Conservation (phyloP, 2,888 invertebrate genomes). For the Chymomyza caudatula region DNA sequence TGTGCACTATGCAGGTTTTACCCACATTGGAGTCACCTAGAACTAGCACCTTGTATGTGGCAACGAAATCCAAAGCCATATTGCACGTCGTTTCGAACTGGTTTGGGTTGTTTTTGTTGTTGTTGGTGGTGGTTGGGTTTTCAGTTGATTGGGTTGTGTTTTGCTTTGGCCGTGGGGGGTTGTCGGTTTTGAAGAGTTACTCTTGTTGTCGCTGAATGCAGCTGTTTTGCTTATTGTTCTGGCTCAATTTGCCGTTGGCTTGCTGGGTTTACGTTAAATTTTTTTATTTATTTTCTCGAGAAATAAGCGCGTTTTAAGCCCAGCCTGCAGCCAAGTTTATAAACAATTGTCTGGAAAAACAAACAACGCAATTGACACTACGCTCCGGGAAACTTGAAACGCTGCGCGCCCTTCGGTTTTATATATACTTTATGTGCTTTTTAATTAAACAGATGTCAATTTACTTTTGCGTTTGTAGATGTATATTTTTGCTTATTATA, state of each 20-base stretch:
- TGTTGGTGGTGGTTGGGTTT: slow-evolving; percentile 24
- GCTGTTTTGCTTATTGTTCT: slow-evolving; percentile 47
- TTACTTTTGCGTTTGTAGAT: slow-evolving; percentile 18
- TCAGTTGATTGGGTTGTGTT: neutral
- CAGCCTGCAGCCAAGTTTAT: neutral
- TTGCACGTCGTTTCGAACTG: slow-evolving; percentile 36
- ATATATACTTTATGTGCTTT: neutral
- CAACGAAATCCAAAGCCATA: slow-evolving; percentile 91
- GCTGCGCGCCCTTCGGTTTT: neutral
- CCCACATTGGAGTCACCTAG: slow-evolving; percentile 94
- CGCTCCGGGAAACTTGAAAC: neutral
- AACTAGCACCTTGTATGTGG: slow-evolving; percentile 91
- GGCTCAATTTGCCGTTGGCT: neutral
- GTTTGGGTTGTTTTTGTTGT: slow-evolving; percentile 24
- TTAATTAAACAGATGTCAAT: neutral
- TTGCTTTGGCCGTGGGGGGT: slow-evolving; percentile 28
- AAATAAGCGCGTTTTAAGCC: neutral
- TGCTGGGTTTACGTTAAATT: no score
- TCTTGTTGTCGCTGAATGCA: slow-evolving; percentile 49
- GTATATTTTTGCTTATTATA: slow-evolving; percentile 42
- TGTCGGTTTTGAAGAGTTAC: slow-evolving; percentile 38
- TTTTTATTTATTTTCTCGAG: neutral
- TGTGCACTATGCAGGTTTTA: slow-evolving; percentile 93
- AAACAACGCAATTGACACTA: neutral
- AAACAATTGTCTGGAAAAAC: neutral